These are phyloP conservation scores for Telmatherina bonti DNA, from an alignment of 2,797 vertebrate genomes.

Conservation along the genomic window DNA sequence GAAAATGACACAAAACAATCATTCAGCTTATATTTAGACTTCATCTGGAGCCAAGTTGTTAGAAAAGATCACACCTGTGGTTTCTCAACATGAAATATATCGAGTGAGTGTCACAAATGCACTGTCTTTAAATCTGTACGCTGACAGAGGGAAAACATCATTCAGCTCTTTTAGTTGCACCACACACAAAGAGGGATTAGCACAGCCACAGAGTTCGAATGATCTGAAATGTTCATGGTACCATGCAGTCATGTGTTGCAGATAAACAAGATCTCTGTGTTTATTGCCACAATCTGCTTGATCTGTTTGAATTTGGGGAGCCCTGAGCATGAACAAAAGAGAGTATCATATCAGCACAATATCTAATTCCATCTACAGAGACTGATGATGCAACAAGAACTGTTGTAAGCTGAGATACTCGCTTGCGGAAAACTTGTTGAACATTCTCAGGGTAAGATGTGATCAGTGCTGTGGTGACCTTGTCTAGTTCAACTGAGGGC, in stretches of 20 bases:
- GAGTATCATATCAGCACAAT: constrained; percentile 26
- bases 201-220: constrained; percentile 26
- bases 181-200: constrained; percentile 21
- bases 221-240: constrained; percentile 39
- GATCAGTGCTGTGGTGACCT: constrained; percentile 29
- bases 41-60: no score
- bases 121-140: constrained; percentile 28
- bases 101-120: constrained; percentile 30
- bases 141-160: constrained; percentile 35
- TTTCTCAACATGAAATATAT: constrained; percentile 29
- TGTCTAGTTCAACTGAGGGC: constrained; percentile 43
- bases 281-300: constrained; percentile 39
- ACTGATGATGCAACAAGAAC: constrained; percentile 44
- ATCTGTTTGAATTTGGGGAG: constrained; percentile 44
- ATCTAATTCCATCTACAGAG: constrained; percentile 38
- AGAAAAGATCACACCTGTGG: no score
- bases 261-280: constrained; percentile 49
- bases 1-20: no score
- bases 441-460: constrained; percentile 53
- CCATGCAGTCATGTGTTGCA: constrained; percentile 45
- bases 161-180: constrained; percentile 34
- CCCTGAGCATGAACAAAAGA: constrained; percentile 38
- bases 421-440: constrained; percentile 32
- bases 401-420: constrained; percentile 13
- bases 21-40: no score